Conservation (phyloP, 2,888 invertebrate genomes). For the Ligdia adustata region DNA sequence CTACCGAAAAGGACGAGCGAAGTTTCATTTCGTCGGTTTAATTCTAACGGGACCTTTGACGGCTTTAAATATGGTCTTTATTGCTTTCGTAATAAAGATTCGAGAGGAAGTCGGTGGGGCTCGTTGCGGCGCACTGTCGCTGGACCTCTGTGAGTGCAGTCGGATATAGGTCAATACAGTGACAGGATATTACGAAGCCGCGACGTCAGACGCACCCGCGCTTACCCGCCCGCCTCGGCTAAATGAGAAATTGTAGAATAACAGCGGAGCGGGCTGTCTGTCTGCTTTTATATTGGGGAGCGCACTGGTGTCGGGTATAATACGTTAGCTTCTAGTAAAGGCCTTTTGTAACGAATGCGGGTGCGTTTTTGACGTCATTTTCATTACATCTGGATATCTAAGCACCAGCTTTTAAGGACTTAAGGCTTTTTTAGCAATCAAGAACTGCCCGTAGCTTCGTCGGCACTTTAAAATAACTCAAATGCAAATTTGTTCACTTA, state of each 20-base stretch:
- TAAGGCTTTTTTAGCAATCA: too few relatives aligned
- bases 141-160: conserved; percentile 43
- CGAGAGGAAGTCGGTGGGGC: conserved; percentile 52
- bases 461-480: too few relatives aligned
- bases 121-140: conserved; percentile 42
- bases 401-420: too few relatives aligned
- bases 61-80: conserved; percentile 71
- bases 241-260: conserved; percentile 76
- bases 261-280: conserved; percentile 22
- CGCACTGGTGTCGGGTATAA: not conserved
- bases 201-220: conserved; percentile 71
- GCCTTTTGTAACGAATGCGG: too few relatives aligned
- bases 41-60: conserved; percentile 69
- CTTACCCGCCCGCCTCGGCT: too few relatives aligned
- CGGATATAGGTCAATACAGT: conserved; percentile 64
- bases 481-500: too few relatives aligned
- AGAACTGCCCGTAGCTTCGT: too few relatives aligned
- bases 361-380: too few relatives aligned
- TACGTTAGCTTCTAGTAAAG: too few relatives aligned
- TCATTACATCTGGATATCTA: too few relatives aligned
- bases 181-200: conserved; percentile 80
- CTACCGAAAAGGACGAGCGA: conserved; percentile 55
- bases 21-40: conserved; percentile 73
- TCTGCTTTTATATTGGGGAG: conserved; percentile 26
- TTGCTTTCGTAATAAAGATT: conserved; percentile 76